phyloP scores from a whole-genome alignment of 2,797 vertebrate species.

The Bovichtus diacanthus region DNA sequence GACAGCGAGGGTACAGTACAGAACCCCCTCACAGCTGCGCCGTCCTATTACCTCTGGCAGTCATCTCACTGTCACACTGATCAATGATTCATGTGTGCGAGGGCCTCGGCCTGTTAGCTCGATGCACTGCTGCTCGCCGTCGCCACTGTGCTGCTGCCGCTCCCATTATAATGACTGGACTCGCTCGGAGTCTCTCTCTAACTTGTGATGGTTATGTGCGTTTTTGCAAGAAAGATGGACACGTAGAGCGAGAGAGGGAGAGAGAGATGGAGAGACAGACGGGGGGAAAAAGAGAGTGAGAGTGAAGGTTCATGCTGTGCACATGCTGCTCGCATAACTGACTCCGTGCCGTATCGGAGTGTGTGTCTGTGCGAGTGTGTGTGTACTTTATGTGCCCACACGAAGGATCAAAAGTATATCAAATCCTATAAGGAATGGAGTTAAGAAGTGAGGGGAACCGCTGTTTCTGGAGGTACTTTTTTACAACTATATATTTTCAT shows the following conservation, averaged over 20 bases:
- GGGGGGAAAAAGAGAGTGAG: constrained; percentile 46
- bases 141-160: constrained; percentile 44
- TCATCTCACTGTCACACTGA: constrained; percentile 82
- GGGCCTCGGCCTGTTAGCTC: constrained; percentile 74
- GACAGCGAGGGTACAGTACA: constrained; percentile 61
- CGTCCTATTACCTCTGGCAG: constrained; percentile 79
- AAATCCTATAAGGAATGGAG: constrained; percentile 9
- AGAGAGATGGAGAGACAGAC: constrained; percentile 66
- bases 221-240: constrained; percentile 44
- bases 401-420: constrained; percentile 12
- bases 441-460: background rate
- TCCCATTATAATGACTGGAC: constrained; percentile 78
- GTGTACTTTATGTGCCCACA: constrained; percentile 24
- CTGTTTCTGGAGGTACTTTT: background rate
- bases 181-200: constrained; percentile 51
- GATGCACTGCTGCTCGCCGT: constrained; percentile 62
- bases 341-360: constrained; percentile 53
- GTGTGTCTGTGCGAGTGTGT: constrained; percentile 46
- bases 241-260: constrained; percentile 48
- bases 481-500: background rate
- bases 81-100: constrained; percentile 80
- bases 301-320: constrained; percentile 70
- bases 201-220: constrained; percentile 26
- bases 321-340: constrained; percentile 68
- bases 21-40: constrained; percentile 65